A percentile compares a stretch with the other conserved stretches of the same genome.
Conservation (phyloP, 1,140 invertebrate genomes). For the Solenopsis fugax region DNA sequence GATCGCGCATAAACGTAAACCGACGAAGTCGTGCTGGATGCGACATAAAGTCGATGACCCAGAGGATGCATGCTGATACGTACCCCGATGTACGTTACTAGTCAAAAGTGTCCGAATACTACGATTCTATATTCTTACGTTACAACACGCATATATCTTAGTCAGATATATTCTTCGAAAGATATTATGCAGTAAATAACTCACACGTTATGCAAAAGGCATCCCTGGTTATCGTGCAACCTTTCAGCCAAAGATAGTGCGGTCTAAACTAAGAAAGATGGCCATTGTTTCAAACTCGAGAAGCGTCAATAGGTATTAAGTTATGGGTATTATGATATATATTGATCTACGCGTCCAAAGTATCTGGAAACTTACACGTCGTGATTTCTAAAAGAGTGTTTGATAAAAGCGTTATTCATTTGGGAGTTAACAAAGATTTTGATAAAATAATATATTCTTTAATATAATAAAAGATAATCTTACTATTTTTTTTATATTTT, state of each 20-base stretch:
- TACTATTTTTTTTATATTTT: constrained; percentile 3
- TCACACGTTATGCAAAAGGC: neutral
- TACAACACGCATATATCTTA: constrained; percentile 8
- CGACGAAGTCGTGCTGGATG: constrained; percentile 36
- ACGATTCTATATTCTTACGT: neutral
- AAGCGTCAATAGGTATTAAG: constrained; percentile 52
- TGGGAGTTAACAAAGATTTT: neutral
- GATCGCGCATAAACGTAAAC: constrained; percentile 75
- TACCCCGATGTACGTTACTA: neutral
- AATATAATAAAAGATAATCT: neutral
- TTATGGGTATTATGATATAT: constrained; percentile 33
- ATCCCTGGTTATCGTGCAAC: neutral
- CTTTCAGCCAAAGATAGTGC: neutral
- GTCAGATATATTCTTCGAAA: neutral
- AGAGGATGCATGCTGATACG: constrained; percentile 9
- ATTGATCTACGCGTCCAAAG: constrained; percentile 35
- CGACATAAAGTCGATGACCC: constrained; percentile 53
- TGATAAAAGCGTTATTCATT: neutral
- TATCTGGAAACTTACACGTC: constrained; percentile 14
- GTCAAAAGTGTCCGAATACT: constrained; percentile 27
- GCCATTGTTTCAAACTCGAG: constrained; percentile 47
- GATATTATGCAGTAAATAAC: constrained; percentile 47
- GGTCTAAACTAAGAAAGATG: constrained; percentile 47
- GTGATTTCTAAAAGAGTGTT: neutral
- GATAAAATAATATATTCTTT: neutral